Percentiles rank a stretch among this genome's conserved stretches.
Evolutionary conservation across 2,797 vertebrate species (phyloP).

Genomic region (Pseudocheirus occidentalis): DNA sequence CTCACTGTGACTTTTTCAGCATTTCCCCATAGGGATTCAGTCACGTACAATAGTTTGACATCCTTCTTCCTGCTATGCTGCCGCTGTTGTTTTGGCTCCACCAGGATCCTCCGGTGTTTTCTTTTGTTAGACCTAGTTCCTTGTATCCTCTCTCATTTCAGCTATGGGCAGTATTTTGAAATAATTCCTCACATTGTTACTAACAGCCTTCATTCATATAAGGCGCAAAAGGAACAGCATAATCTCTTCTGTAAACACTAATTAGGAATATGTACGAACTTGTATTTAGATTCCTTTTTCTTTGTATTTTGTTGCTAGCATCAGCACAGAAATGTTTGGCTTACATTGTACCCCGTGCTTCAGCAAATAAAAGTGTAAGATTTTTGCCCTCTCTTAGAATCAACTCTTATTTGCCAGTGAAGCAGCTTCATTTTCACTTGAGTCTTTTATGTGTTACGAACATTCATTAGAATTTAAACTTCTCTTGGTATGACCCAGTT

Average conservation of each 20-base stretch:
- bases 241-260: background rate
- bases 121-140: background rate
- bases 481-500: conserved; percentile 4
- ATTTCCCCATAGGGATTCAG: background rate
- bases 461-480: conserved; percentile 33
- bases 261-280: conserved; percentile 31
- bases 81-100: background rate
- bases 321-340: background rate
- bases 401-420: conserved; percentile 5
- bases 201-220: background rate
- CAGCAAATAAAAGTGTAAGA: conserved; percentile 11
- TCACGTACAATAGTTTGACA: background rate
- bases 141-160: conserved; percentile 4
- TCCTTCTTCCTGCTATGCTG: background rate
- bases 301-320: background rate
- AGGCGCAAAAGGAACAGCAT: conserved; percentile 19
- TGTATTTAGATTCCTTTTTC: conserved; percentile 25
- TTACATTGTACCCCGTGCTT: background rate
- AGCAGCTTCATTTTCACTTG: conserved; percentile 20
- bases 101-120: background rate
- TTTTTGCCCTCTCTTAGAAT: conserved; percentile 14
- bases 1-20: background rate
- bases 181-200: background rate
- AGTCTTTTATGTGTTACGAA: background rate
- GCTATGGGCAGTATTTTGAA: conserved; percentile 5